Evolutionary conservation across 2,797 vertebrate genomes (phyloP).

Genomic region (Setipinna tenuifilis): DNA sequence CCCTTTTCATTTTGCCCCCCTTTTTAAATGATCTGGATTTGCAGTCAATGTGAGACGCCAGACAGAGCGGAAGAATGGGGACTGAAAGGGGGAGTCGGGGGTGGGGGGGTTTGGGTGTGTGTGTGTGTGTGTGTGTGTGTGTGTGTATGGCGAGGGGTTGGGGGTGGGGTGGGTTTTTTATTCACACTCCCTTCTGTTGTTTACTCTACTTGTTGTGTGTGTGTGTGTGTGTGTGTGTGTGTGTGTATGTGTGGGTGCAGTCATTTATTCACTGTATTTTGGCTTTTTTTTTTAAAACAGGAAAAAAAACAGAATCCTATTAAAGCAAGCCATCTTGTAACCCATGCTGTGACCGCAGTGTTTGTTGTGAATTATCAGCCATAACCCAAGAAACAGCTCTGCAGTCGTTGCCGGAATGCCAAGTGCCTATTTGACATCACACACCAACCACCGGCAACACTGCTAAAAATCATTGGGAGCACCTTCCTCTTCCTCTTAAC

Average conservation of each 20-base stretch:
- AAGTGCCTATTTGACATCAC: not conserved
- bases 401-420: not conserved
- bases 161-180: constrained; percentile 21
- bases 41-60: too few relatives aligned
- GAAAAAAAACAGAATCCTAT: not conserved
- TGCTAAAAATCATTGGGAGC: not conserved
- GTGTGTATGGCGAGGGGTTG: too few relatives aligned
- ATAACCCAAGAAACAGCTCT: not conserved
- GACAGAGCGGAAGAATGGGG: too few relatives aligned
- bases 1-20: constrained; percentile 16
- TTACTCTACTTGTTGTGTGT: not conserved
- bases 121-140: not conserved
- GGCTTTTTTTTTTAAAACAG: not conserved
- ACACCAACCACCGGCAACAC: not conserved
- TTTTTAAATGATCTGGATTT: constrained; percentile 35
- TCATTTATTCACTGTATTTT: not conserved
- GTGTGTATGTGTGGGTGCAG: not conserved
- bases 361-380: not conserved
- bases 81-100: not conserved
- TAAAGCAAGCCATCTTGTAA: not conserved
- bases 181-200: not conserved
- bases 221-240: not conserved
- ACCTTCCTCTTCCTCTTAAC: not conserved
- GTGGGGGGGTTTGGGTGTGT: constrained; percentile 15
- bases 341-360: not conserved